Evolutionary conservation across 2,797 vertebrate species (phyloP), one percentile per base, ranked within the genome.

Genomic region (Phoeniculus purpureus): DNA sequence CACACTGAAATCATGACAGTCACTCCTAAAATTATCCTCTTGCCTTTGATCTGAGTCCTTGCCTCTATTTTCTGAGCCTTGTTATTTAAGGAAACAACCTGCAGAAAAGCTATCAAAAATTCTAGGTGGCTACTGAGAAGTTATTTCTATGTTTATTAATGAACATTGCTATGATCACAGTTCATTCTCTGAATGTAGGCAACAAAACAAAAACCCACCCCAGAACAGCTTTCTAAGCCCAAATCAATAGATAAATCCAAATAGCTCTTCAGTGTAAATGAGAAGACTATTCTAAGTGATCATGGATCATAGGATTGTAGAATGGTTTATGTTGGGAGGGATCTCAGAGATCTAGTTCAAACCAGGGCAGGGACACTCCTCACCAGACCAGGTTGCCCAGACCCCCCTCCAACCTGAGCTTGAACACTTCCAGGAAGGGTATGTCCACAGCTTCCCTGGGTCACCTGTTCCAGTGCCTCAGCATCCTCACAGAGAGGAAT

Each of bases 131-230:
- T 80, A 61, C 64, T 47, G 50, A 60, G 31, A 34, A 64, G 34
- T 64, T 77, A 23, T 43, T 61, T 64, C 56, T 85, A 3, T 68
- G 9, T 76, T 75, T 61, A 48, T 75, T 75, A 54, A 31, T 32
- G 15, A 34, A 52, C 74, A 16, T 56, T 74, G 56, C 22, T 52
- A 29, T 51, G 34, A 77, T 70, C 47, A 43, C 27, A 43, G 77
- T 80, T 29, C 37, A 73, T 76, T 59, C 12, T 64, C 5, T 76
- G 40, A 82, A 79, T 10, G 6, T 61, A 68, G 14, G 54, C 32
- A 64, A 21, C 43, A 47, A 70, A 34, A 15, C 20, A 1, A 59
- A 55, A 16, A 0, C 0, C 9, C 15, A 59, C 4, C 0, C 1
- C 22, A 23, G 27, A 72, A 29, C 17, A 40, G 22, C 51, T 80